Evolutionary conservation across 2,888 invertebrate genomes (phyloP).

Genomic region (Ichneumoninae sp.): DNA sequence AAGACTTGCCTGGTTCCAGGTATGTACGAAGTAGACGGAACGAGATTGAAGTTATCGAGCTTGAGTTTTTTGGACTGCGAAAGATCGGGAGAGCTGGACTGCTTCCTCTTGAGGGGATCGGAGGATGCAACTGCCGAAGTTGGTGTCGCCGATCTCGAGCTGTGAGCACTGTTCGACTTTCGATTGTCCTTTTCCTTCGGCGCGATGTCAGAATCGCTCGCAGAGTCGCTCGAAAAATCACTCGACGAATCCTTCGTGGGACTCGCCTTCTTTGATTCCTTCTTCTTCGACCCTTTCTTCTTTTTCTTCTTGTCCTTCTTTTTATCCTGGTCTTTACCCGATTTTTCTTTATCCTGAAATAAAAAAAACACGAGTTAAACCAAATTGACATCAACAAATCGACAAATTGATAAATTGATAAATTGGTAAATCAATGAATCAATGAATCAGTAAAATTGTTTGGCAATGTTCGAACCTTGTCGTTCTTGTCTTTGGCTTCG

Average conservation of each 20-base stretch:
- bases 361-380: neutral
- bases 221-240: conserved; percentile 81
- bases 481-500: conserved; percentile 87
- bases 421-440: too few relatives aligned
- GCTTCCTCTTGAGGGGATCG: conserved; percentile 78
- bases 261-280: conserved; percentile 75
- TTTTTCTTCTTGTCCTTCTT: conserved; percentile 83
- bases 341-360: conserved; percentile 84
- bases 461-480: conserved; percentile 85
- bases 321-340: conserved; percentile 82
- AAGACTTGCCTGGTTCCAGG: conserved; percentile 84
- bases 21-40: conserved; percentile 83
- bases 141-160: conserved; percentile 72
- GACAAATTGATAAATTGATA: too few relatives aligned
- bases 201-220: conserved; percentile 73
- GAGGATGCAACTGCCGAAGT: conserved; percentile 79
- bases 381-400: too few relatives aligned
- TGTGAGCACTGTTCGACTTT: conserved; percentile 85
- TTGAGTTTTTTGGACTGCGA: conserved; percentile 86
- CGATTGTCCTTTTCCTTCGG: conserved; percentile 84
- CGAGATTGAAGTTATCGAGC: conserved; percentile 83
- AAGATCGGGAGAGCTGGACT: conserved; percentile 83
- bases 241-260: conserved; percentile 81
- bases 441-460: neutral
- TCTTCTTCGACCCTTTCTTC: conserved; percentile 82